Conservation (phyloP, 2,113 vertebrate genomes). For the Baryphthengus martii region DNA sequence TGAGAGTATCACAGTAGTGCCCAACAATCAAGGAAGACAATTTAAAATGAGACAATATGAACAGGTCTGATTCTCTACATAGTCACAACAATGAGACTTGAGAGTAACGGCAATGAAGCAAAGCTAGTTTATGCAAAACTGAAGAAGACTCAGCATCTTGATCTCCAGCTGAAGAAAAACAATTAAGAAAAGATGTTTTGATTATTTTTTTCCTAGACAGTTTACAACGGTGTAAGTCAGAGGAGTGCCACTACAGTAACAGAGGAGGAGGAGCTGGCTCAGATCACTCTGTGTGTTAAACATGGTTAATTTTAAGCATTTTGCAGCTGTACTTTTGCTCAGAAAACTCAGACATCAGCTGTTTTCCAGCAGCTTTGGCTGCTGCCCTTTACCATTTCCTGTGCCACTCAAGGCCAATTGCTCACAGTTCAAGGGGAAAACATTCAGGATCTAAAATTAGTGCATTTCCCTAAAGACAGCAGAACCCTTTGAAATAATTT, state of each 20-base stretch:
- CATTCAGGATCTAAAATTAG: slow-evolving; percentile 20
- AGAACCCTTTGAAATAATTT: slow-evolving; percentile 2
- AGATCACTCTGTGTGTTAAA: not conserved
- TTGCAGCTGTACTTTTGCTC: slow-evolving; percentile 15
- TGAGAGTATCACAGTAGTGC: not conserved
- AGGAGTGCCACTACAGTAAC: not conserved
- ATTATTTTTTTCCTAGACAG: not conserved
- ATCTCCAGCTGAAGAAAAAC: not conserved
- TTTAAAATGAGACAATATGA: not conserved
- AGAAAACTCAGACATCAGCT: slow-evolving; percentile 23
- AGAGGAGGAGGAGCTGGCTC: not conserved
- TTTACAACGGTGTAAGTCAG: not conserved
- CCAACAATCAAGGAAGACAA: not conserved
- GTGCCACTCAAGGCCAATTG: not conserved
- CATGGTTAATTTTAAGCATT: not conserved
- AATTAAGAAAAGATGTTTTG: not conserved
- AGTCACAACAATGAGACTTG: not conserved
- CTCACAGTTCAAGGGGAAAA: slow-evolving; percentile 11
- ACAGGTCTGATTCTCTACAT: not conserved
- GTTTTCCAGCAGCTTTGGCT: not conserved
- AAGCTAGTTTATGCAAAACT: not conserved
- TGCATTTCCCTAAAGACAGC: not conserved
- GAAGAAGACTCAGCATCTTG: not conserved
- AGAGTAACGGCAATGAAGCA: not conserved
- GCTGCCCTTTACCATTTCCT: slow-evolving; percentile 23